Conservation (phyloP, 2,888 invertebrate species). For the Harpalus rufipes region DNA sequence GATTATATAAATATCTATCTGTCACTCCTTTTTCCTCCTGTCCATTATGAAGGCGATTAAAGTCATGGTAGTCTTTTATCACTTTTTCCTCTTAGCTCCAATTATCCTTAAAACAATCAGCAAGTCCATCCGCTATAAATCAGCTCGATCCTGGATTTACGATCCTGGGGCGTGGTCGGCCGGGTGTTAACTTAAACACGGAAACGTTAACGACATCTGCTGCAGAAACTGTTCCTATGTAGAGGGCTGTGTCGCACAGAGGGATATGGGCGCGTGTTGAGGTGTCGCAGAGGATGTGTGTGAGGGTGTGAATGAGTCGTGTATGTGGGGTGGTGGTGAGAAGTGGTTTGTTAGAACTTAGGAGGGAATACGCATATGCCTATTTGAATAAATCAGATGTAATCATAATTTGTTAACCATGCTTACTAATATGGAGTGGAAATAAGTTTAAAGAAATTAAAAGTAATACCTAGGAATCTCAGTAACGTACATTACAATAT, state of each 20-base stretch:
- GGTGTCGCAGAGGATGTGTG: neutral
- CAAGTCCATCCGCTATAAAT: constrained; percentile 38
- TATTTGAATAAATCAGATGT: no score
- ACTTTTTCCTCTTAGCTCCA: constrained; percentile 17
- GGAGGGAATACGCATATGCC: no score
- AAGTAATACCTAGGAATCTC: no score
- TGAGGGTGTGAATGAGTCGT: no score
- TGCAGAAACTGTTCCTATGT: constrained; percentile 22
- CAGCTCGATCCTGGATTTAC: constrained; percentile 55
- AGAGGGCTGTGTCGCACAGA: constrained; percentile 8
- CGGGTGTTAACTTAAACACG: constrained; percentile 56
- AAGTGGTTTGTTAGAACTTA: no score
- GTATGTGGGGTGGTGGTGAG: no score
- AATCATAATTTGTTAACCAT: no score
- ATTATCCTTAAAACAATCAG: constrained; percentile 49
- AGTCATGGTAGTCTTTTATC: neutral
- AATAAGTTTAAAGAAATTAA: no score
- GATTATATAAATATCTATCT: neutral
- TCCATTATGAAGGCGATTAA: no score
- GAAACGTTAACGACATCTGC: constrained; percentile 64
- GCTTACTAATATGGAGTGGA: no score
- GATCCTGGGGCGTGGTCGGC: constrained; percentile 3
- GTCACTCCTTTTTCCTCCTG: no score
- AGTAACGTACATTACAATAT: no score
- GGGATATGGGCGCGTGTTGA: neutral